phyloP scores from a whole-genome alignment of 2,888 invertebrate genomes.

The Xylota sylvarum region DNA sequence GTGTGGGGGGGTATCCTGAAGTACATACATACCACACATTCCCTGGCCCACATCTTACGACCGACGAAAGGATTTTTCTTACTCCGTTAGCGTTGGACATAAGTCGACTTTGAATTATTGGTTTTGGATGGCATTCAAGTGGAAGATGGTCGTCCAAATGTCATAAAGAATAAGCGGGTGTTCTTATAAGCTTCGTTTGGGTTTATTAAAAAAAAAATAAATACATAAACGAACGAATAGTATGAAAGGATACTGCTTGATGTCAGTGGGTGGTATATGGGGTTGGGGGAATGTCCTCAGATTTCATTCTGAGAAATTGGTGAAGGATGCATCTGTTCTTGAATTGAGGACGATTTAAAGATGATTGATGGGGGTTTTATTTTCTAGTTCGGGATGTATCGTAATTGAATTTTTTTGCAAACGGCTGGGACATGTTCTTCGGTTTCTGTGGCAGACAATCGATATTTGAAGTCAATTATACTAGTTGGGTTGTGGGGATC shows the following conservation, averaged over 20 bases:
- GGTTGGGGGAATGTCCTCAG: neutral
- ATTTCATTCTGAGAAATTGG: conserved; percentile 55
- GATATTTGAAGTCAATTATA: conserved; percentile 18
- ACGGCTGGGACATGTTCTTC: conserved; percentile 33
- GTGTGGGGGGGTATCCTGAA: conserved; percentile 41
- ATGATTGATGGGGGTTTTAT: conserved; percentile 52
- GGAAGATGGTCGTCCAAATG: conserved; percentile 63
- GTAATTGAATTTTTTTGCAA: conserved; percentile 56
- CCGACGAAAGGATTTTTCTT: no score
- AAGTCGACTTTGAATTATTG: conserved; percentile 68
- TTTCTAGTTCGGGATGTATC: conserved; percentile 1
- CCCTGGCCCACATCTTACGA: neutral
- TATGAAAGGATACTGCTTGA: conserved; percentile 3
- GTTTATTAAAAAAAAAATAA: conserved; percentile 26
- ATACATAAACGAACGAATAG: neutral
- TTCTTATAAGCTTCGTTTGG: conserved; percentile 22
- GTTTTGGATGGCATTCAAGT: conserved; percentile 68
- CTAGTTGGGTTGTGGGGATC: neutral
- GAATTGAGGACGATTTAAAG: conserved; percentile 64
- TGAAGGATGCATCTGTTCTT: conserved; percentile 63
- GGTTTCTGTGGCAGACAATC: conserved; percentile 21
- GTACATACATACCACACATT: conserved; percentile 29
- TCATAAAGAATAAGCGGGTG: conserved; percentile 52
- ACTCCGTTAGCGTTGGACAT: conserved; percentile 47
- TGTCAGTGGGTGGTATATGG: neutral